Evolutionary conservation across 2,888 invertebrate genomes (phyloP).

Genomic region (Coelopa pilipes): DNA sequence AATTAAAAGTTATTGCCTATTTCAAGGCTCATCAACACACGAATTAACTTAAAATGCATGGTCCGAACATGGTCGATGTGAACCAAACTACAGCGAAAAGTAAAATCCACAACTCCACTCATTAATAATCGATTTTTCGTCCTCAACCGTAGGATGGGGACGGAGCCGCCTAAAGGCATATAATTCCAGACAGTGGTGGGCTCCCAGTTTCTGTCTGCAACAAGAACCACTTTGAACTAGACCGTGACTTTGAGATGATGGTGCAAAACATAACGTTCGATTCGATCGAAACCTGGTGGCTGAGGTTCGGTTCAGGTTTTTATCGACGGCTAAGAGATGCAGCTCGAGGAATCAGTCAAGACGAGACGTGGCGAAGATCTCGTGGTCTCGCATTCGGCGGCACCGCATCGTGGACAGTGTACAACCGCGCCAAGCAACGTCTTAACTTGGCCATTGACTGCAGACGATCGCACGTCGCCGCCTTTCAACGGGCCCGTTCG

Average conservation of each 20-base stretch:
- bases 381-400: no score
- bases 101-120: conserved; percentile 4
- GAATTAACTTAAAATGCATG: background rate
- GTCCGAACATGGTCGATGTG: no score
- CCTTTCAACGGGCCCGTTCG: no score
- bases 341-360: background rate
- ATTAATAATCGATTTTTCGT: conserved; percentile 8
- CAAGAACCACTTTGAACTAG: conserved; percentile 12
- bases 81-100: no score
- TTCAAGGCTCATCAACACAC: background rate
- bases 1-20: background rate
- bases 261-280: conserved; percentile 4
- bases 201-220: background rate
- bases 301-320: background rate
- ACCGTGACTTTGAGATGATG: conserved; percentile 1
- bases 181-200: background rate
- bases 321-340: background rate
- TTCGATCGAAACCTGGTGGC: conserved; percentile 2
- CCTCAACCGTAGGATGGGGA: background rate
- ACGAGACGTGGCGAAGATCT: no score
- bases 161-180: conserved; percentile 2
- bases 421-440: no score
- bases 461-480: no score
- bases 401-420: no score
- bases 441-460: no score